A percentile compares a stretch with the other conserved stretches of the same genome.
Evolutionary conservation across 2,113 vertebrate species (phyloP).

Genomic region (Lethenteron camtschaticum): DNA sequence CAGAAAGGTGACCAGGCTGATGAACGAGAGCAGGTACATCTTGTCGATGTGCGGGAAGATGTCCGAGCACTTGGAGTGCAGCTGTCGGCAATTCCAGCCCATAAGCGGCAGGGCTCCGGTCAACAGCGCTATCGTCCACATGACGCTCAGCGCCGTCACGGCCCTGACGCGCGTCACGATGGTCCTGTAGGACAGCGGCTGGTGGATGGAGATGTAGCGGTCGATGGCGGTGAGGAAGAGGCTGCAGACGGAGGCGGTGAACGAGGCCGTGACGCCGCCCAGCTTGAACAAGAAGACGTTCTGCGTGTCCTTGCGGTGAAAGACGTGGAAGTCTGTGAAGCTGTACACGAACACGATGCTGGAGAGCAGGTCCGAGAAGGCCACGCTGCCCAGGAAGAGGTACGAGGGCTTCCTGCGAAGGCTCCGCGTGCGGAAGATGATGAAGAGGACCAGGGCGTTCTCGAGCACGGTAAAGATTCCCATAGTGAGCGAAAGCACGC

Average conservation of each 20-base stretch:
- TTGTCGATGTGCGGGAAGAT: slow-evolving; percentile 93
- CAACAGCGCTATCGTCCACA: slow-evolving; percentile 89
- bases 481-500: slow-evolving; percentile 65
- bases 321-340: slow-evolving; percentile 95
- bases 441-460: slow-evolving; percentile 73
- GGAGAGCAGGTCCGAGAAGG: slow-evolving; percentile 76
- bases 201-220: slow-evolving; percentile 91
- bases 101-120: slow-evolving; percentile 84
- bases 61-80: slow-evolving; percentile 78
- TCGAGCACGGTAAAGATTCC: slow-evolving; percentile 93
- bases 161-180: slow-evolving; percentile 93
- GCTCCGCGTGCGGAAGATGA: slow-evolving; percentile 78
- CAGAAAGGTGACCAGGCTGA: slow-evolving; percentile 69
- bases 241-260: slow-evolving; percentile 85
- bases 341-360: slow-evolving; percentile 98
- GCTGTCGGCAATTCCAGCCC: slow-evolving; percentile 94
- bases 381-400: slow-evolving; percentile 91
- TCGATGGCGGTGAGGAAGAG: slow-evolving; percentile 97
- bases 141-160: slow-evolving; percentile 83
- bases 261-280: slow-evolving; percentile 85
- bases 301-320: slow-evolving; percentile 82
- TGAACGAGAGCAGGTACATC: slow-evolving; percentile 96
- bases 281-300: slow-evolving; percentile 92
- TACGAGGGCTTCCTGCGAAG: slow-evolving; percentile 86
- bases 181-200: slow-evolving; percentile 74